Evolutionary conservation across 2,888 invertebrate genomes (phyloP), one percentile per base, ranked within the genome.

Genomic region (Morinoia aosen): DNA sequence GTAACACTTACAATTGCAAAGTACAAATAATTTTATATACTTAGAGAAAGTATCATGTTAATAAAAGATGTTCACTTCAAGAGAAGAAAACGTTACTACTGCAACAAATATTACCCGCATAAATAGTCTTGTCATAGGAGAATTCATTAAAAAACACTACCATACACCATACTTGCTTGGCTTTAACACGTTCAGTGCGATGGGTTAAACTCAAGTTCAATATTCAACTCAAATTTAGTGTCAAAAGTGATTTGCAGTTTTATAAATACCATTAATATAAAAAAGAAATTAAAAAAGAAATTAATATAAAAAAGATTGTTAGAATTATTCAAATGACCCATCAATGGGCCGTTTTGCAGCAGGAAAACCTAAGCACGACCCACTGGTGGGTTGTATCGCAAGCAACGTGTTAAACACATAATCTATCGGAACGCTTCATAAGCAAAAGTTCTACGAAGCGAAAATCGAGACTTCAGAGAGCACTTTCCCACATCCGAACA

Each of bases 401-500:
- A n/a, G n/a, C n/a, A n/a, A n/a, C n/a, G n/a, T n/a, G n/a, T n/a
- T 3, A 76, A 16, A 33, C 76, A 2, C 33, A 76, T 76, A 76
- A 76, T 76, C 76, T 33, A 76, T 33, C 61, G 14, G 61, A 61
- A 76, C 19, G 19, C 33, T 33, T 76, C 25, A 19, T 0, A 19
- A 76, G 25, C 76, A 76, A 76, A 25, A 25, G 76, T 33, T 76
- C 76, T 25, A 76, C 2, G 25, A 76, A 76, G 76, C 25, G 76
- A 76, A 19, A 16, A 76, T 76, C 25, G 76, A 76, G 25, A 33
- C 76, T 76, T 33, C 76, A 76, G 76, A 10, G 48, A 93, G 93
- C 57, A 57, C 12, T 93, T 93, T 93, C 93, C 93, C 93, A 93
- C 93, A 48, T 93, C 93, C 93, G 33, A 93, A 93, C 56, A 1